Evolutionary conservation across 1,140 invertebrate genomes (phyloP), one percentile per base, ranked within the genome.

Genomic region (Samia ricini): DNA sequence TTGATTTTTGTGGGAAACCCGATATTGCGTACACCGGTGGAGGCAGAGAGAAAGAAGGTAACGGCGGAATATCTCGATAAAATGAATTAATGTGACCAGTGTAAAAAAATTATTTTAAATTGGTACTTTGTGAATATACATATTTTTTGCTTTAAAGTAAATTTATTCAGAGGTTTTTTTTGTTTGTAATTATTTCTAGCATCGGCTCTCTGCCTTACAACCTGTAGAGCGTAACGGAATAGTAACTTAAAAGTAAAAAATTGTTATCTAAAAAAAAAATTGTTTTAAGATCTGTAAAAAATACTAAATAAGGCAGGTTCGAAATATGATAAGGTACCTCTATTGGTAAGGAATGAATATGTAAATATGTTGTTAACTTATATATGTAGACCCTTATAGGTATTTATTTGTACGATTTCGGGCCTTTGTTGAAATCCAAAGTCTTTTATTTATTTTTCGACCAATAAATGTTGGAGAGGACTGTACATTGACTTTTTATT

Each of bases 391-490:
- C 77, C 81, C 84, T 26, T 76, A 81, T 87, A 88, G 83, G 78
- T 87, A 89, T 87, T 89, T 88, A 88, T 89, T 89, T 87, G 77
- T 81, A 86, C 83, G 77, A 83, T 85, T 87, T 89, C 76, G 74
- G 85, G 77, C 85, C 85, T 88, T 83, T 85, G 85, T 88, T 89
- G 74, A 84, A 81, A 85, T 88, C 85, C 87, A 88, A 89, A 89
- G 84, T 88, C 86, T 85, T 89, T 89, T 83, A 89, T 89, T 89
- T 89, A 89, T 89, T 89, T 89, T 89, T 89, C 85, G 87, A 89
- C 87, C 87, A 89, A 89, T 89, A 89, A 89, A 89, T 88, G 87
- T 89, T 89, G 87, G 86, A 89, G 80, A 89, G 87, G 85, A 88
- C 63, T 81, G 80, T 57, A 20, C 33, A 63, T 55, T 42, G 33